phyloP scores from a whole-genome alignment of 2,113 vertebrate genomes.

The Philantomba maxwellii region DNA sequence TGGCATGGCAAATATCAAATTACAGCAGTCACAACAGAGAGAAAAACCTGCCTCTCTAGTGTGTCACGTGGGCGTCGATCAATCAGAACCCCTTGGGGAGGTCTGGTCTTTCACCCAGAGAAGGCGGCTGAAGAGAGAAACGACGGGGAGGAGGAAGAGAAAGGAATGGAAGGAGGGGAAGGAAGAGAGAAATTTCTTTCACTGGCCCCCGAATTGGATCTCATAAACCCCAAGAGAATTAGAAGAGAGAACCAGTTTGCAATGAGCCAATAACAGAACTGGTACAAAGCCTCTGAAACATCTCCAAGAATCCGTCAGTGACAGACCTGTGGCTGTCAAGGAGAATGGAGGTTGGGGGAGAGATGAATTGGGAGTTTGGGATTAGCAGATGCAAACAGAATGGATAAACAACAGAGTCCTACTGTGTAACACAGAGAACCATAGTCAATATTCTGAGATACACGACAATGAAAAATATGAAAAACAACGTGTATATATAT shows the following conservation, averaged over 20 bases:
- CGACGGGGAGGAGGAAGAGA: fast-evolving
- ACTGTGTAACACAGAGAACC: background rate
- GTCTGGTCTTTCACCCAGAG: background rate
- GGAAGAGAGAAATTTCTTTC: background rate
- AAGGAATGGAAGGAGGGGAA: background rate
- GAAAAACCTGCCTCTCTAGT: background rate
- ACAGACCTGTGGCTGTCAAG: background rate
- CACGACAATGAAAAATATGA: background rate
- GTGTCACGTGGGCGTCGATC: background rate
- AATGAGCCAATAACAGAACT: background rate
- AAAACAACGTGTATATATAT: background rate
- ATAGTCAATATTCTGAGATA: background rate
- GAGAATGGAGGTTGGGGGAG: background rate
- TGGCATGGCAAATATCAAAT: slow-evolving; percentile 43
- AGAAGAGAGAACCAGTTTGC: background rate
- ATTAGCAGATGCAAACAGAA: background rate
- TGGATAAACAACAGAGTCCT: background rate
- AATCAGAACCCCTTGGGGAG: background rate
- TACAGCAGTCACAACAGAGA: slow-evolving; percentile 20
- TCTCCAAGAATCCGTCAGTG: background rate
- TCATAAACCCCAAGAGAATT: background rate
- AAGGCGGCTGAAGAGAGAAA: background rate
- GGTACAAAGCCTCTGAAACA: background rate
- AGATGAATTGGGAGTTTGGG: background rate
- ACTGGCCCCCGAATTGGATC: background rate